Conservation (phyloP, 2,888 invertebrate genomes). For the Andrena camellia region DNA sequence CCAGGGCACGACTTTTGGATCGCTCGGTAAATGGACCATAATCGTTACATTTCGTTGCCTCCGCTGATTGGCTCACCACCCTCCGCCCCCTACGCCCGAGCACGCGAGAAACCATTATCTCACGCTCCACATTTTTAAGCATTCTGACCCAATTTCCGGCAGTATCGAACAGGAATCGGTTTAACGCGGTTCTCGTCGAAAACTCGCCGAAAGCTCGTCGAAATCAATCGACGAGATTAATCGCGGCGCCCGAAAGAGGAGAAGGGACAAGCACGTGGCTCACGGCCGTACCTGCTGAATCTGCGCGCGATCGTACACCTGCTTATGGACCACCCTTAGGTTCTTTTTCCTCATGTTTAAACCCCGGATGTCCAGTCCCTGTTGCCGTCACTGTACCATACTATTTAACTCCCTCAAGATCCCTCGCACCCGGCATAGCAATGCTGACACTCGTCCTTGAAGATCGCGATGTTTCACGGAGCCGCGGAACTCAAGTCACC, state of each 20-base stretch:
- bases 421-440: too few species aligned
- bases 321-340: conserved; percentile 81
- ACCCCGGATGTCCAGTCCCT: not conserved
- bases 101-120: conserved; percentile 47
- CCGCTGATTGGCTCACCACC: conserved; percentile 34
- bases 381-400: not conserved
- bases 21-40: conserved; percentile 35
- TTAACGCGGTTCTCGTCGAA: conserved; percentile 10
- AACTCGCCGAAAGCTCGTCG: not conserved
- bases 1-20: conserved; percentile 39
- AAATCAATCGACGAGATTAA: not conserved
- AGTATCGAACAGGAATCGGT: conserved; percentile 29
- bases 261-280: conserved; percentile 17
- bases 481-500: too few species aligned
- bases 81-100: conserved; percentile 1
- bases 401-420: too few species aligned
- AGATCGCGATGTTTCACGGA: too few species aligned
- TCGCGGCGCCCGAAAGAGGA: too few species aligned
- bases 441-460: too few species aligned
- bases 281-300: conserved; percentile 73
- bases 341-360: conserved; percentile 83
- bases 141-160: conserved; percentile 61
- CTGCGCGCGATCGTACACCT: conserved; percentile 76
- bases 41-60: conserved; percentile 41
- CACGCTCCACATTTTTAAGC: conserved; percentile 53